A percentile compares a stretch with the other conserved stretches of the same genome.
Evolutionary conservation across 2,113 vertebrate genomes (phyloP).

Genomic region (Ornithorhynchus anatinus): DNA sequence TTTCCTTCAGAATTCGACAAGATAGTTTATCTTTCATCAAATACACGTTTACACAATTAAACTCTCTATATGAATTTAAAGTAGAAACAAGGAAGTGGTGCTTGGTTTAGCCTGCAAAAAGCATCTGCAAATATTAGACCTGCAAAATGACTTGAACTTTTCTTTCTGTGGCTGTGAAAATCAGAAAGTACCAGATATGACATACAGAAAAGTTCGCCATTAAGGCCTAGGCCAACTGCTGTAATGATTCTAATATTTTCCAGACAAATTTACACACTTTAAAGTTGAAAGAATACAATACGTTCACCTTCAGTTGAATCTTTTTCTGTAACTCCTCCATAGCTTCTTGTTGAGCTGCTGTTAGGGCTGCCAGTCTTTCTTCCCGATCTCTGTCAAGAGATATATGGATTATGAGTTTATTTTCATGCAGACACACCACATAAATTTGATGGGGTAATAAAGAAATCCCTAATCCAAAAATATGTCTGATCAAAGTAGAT

Average conservation of each 20-base stretch:
- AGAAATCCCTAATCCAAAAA: no score
- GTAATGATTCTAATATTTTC: not conserved
- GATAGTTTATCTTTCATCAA: no score
- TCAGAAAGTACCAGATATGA: not conserved
- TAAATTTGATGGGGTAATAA: not conserved
- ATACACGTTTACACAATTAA: no score
- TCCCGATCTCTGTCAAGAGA: constrained; percentile 85
- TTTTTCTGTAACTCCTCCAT: constrained; percentile 99
- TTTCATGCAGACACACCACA: not conserved
- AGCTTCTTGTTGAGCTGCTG: constrained; percentile 96
- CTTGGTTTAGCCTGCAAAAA: no score
- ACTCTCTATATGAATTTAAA: no score
- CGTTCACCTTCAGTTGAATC: constrained; percentile 91
- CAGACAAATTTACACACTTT: not conserved
- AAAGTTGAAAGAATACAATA: not conserved
- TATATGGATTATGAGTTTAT: not conserved
- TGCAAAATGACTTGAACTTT: no score
- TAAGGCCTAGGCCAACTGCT: no score
- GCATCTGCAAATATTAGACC: no score
- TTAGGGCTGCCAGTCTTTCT: constrained; percentile 93
- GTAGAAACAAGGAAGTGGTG: no score
- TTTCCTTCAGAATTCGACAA: no score
- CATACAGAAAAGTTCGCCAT: no score
- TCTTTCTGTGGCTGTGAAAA: not conserved
- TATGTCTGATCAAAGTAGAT: no score